phyloP scores from a whole-genome alignment of 2,888 invertebrate species.

The Cephus spinipes region DNA sequence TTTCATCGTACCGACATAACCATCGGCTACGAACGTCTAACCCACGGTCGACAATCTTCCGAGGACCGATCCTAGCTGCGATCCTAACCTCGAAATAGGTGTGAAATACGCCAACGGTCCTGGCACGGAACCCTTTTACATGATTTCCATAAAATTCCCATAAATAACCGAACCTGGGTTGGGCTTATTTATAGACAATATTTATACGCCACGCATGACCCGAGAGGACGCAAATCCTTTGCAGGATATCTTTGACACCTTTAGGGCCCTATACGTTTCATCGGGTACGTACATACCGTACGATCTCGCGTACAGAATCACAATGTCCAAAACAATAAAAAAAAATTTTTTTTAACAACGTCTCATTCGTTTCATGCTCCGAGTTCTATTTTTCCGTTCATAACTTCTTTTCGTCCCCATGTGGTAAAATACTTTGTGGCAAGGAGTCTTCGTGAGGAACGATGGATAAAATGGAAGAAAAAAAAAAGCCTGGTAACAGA shows the following conservation, averaged over 20 bases:
- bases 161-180: conserved; percentile 50
- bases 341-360: background rate
- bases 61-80: conserved; percentile 1
- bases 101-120: background rate
- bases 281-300: background rate
- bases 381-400: background rate
- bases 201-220: conserved; percentile 59
- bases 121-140: background rate
- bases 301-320: background rate
- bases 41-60: background rate
- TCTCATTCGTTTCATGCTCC: background rate
- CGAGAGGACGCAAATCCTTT: conserved; percentile 25
- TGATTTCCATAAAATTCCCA: conserved; percentile 61
- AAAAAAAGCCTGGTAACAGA: background rate
- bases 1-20: background rate
- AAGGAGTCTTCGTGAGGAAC: background rate
- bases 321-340: background rate
- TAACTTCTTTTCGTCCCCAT: background rate
- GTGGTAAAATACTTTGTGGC: background rate
- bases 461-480: background rate
- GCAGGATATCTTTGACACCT: background rate
- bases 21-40: background rate
- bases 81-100: conserved; percentile 7
- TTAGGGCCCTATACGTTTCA: background rate
- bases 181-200: conserved; percentile 61